These are phyloP conservation scores for Pedicia rivosa DNA, from an alignment of 2,888 invertebrate genomes.

Conservation along the genomic window DNA sequence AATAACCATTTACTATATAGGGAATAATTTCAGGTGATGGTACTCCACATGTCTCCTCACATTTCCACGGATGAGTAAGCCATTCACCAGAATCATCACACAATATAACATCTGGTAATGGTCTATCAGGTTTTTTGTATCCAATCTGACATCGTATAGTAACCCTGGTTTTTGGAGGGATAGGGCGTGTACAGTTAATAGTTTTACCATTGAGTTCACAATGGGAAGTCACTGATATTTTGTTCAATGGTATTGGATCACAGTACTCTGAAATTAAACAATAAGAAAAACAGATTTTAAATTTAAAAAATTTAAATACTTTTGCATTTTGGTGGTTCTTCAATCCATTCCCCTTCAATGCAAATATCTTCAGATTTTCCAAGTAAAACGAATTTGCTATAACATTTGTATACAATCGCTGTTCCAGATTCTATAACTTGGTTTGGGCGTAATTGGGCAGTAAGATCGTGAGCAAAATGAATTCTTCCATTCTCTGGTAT, in stretches of 20 bases:
- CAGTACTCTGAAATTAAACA: constrained; percentile 1
- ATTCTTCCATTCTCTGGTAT: constrained; percentile 1
- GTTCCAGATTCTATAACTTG: neutral
- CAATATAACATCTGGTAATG: constrained; percentile 3
- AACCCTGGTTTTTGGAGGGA: constrained; percentile 8
- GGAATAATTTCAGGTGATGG: constrained; percentile 3
- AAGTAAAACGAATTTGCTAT: constrained; percentile 3
- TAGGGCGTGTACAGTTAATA: constrained; percentile 4
- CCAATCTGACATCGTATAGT: constrained; percentile 8
- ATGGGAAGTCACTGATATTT: constrained; percentile 2
- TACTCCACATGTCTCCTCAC: constrained; percentile 9
- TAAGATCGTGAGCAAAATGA: neutral
- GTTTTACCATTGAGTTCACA: constrained; percentile 6
- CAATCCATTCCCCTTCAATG: constrained; percentile 5
- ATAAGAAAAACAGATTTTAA: no score
- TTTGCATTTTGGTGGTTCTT: constrained; percentile 7
- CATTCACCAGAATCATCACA: constrained; percentile 10
- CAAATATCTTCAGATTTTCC: constrained; percentile 7
- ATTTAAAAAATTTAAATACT: constrained; percentile 4
- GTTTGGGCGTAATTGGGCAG: neutral
- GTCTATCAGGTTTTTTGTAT: constrained; percentile 7
- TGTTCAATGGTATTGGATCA: constrained; percentile 2
- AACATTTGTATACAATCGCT: constrained; percentile 8
- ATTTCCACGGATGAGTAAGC: constrained; percentile 8
- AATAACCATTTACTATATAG: constrained; percentile 4